Evolutionary conservation across 2,797 vertebrate species (phyloP).

Genomic region (Megaceryle alcyon): DNA sequence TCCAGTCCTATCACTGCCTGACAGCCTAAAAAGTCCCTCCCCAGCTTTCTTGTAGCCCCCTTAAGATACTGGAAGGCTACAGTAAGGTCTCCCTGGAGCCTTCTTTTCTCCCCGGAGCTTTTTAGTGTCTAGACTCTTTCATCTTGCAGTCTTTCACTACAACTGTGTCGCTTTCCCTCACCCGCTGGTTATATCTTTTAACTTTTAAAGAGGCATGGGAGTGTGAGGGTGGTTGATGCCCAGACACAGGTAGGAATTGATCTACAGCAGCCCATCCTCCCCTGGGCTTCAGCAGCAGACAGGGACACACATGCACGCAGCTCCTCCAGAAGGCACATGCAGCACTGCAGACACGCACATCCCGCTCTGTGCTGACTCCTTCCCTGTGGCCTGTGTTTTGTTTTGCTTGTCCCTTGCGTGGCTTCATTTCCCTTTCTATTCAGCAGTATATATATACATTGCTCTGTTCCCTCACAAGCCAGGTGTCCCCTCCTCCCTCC

Average conservation of each 20-base stretch:
- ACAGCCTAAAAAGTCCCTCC: no score
- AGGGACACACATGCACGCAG: accelerated
- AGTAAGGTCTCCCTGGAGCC: no score
- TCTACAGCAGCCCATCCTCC: not conserved
- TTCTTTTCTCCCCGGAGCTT: no score
- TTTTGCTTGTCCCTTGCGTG: not conserved
- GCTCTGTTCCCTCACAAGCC: not conserved
- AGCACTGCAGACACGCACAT: not conserved
- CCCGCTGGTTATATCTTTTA: not conserved
- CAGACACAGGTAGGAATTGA: not conserved
- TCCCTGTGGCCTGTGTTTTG: not conserved
- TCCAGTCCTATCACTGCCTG: no score
- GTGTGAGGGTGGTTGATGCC: not conserved
- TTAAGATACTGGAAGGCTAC: no score
- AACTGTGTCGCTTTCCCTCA: not conserved
- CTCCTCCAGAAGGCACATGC: not conserved
- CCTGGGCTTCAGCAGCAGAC: not conserved
- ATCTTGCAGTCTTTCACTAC: not conserved
- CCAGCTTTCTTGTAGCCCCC: no score
- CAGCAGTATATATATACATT: not conserved
- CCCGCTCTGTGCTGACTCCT: not conserved
- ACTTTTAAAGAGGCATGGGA: not conserved
- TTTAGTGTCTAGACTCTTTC: not conserved
- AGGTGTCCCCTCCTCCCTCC: not conserved
- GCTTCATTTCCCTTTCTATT: not conserved